Conservation (phyloP, 2,113 vertebrate species). For the Lagenorhynchus albirostris region DNA sequence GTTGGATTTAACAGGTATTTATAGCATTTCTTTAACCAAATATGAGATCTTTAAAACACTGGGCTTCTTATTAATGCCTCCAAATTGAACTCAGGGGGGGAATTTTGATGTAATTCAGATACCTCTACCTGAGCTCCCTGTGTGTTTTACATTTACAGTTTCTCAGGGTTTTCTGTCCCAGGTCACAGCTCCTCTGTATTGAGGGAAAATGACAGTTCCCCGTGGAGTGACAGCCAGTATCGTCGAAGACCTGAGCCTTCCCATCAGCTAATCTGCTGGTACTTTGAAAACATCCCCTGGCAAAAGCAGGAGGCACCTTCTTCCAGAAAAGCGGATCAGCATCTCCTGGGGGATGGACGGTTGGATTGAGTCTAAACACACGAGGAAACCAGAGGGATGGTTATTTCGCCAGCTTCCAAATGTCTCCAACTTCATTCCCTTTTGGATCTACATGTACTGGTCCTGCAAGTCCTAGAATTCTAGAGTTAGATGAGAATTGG, state of each 20-base stretch:
- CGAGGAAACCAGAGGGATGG: not conserved
- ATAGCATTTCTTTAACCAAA: slow-evolving; percentile 49
- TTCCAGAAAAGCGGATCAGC: not conserved
- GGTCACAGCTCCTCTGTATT: not conserved
- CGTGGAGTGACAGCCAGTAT: not conserved
- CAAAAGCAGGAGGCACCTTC: not conserved
- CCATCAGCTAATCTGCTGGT: not conserved
- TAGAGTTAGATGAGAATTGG: not conserved
- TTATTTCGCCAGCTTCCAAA: not conserved
- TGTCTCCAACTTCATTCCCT: not conserved
- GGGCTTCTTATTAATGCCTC: slow-evolving; percentile 26
- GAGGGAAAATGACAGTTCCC: not conserved
- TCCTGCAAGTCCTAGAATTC: not conserved
- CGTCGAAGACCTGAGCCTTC: not conserved
- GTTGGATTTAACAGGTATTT: slow-evolving; percentile 29
- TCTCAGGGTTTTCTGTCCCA: not conserved
- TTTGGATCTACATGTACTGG: not conserved
- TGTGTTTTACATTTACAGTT: not conserved
- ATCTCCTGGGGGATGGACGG: not conserved
- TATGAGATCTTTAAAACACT: slow-evolving; percentile 45
- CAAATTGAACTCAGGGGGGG: not conserved
- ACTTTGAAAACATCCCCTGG: not conserved
- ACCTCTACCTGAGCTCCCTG: not conserved
- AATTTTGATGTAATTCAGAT: slow-evolving; percentile 25
- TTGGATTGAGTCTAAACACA: not conserved